These are phyloP conservation scores for Harmothoe impar DNA, from an alignment of 2,888 invertebrate species.

Conservation along the genomic window DNA sequence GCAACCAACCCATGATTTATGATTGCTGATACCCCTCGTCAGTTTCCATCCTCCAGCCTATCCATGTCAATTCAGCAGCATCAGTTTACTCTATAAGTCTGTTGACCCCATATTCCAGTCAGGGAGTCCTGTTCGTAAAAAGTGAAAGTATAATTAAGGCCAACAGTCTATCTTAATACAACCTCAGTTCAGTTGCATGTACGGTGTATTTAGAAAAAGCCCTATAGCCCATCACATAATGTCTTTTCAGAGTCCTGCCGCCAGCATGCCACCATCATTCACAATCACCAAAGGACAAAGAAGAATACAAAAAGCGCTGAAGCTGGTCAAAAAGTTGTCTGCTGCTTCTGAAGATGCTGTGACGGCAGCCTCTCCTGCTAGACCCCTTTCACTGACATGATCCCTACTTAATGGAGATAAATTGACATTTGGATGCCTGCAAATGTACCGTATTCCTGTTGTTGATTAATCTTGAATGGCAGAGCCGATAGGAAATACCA, in stretches of 20 bases:
- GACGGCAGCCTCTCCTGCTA: neutral
- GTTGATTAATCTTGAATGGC: neutral
- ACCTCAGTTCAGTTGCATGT: neutral
- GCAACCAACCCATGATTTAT: too few relatives aligned
- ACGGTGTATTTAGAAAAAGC: neutral
- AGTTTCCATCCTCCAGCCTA: neutral
- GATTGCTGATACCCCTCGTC: too few relatives aligned
- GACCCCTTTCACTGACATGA: neutral
- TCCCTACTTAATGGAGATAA: slow-evolving; percentile 20
- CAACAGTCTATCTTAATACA: neutral
- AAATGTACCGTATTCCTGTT: neutral
- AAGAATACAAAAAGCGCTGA: neutral
- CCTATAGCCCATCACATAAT: neutral
- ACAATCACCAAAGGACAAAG: neutral
- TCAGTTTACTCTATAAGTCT: neutral
- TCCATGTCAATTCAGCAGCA: neutral
- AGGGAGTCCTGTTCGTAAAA: neutral
- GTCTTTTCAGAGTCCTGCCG: neutral
- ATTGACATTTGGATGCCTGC: slow-evolving; percentile 10
- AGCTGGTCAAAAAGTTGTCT: neutral
- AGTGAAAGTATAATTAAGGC: neutral
- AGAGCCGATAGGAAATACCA: slow-evolving; percentile 10
- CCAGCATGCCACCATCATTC: neutral
- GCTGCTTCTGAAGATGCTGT: neutral
- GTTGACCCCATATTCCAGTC: neutral